Conservation (phyloP, 2,888 invertebrate genomes). For the Alentia gelatinosa region DNA sequence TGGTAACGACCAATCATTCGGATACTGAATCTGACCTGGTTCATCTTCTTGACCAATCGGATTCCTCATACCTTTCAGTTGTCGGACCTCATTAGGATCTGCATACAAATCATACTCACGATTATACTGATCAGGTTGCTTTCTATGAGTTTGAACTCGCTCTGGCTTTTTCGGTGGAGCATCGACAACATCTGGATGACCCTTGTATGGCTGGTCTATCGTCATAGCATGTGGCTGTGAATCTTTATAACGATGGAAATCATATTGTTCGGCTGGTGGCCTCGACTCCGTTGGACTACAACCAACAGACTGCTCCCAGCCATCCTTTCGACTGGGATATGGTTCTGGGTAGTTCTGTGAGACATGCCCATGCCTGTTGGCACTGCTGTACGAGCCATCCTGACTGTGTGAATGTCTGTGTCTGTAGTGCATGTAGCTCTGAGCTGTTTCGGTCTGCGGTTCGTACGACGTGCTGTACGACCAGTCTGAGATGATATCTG, state of each 20-base stretch:
- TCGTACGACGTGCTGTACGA: neutral
- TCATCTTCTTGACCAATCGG: neutral
- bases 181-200: neutral
- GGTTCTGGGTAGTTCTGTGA: too few relatives aligned
- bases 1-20: conserved; percentile 37
- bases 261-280: conserved; percentile 42
- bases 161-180: neutral
- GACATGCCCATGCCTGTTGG: too few relatives aligned
- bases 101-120: conserved; percentile 11
- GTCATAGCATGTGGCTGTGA: neutral
- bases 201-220: neutral
- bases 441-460: neutral
- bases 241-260: conserved; percentile 25
- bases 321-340: too few relatives aligned
- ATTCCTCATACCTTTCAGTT: neutral
- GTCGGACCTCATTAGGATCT: neutral
- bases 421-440: too few relatives aligned
- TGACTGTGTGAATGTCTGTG: too few relatives aligned
- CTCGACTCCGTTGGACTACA: too few relatives aligned
- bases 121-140: neutral
- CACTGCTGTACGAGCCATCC: too few relatives aligned
- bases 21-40: neutral
- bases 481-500: conserved; percentile 7
- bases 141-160: neutral
- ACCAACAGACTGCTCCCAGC: too few relatives aligned